Percentiles rank a stretch among this genome's conserved stretches.
Conservation (phyloP, 2,113 vertebrate genomes). For the Oryzias melastigma region DNA sequence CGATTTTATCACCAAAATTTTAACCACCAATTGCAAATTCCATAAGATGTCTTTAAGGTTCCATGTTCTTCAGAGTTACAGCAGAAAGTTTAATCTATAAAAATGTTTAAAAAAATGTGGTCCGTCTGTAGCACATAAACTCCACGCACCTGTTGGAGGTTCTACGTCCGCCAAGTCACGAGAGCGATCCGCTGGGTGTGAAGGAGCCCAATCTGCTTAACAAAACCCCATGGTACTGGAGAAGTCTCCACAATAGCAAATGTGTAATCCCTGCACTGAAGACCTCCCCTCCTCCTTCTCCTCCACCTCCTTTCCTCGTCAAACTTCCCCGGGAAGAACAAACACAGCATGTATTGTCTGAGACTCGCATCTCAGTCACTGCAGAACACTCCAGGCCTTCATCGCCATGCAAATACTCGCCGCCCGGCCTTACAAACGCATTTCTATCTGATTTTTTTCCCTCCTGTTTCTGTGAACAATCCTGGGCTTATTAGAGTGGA, state of each 20-base stretch:
- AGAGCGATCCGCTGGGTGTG: slow-evolving; percentile 32
- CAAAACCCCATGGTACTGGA: slow-evolving; percentile 57
- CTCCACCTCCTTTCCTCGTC: slow-evolving; percentile 56
- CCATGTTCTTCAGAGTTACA: too few species aligned
- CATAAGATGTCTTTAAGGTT: too few species aligned
- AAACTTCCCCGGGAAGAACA: slow-evolving; percentile 77
- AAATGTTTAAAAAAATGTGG: neutral
- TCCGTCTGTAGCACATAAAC: neutral
- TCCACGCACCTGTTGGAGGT: slow-evolving; percentile 63
- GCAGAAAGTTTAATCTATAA: too few species aligned
- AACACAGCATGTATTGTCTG: slow-evolving; percentile 92
- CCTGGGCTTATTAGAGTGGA: slow-evolving; percentile 70
- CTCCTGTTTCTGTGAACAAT: slow-evolving; percentile 68
- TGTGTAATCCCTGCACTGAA: slow-evolving; percentile 56
- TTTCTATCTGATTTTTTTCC: slow-evolving; percentile 64
- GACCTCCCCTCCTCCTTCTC: slow-evolving; percentile 61
- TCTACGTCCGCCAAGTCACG: slow-evolving; percentile 29
- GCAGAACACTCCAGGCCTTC: slow-evolving; percentile 80
- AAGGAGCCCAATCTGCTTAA: slow-evolving; percentile 61
- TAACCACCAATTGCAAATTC: too few species aligned
- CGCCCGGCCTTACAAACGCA: slow-evolving; percentile 76
- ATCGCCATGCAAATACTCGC: slow-evolving; percentile 83
- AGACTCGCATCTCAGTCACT: slow-evolving; percentile 75
- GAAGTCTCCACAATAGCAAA: slow-evolving; percentile 44
- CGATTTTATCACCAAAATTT: too few species aligned